phyloP scores from a whole-genome alignment of 2,113 vertebrate genomes.

The Ginglymostoma cirratum region DNA sequence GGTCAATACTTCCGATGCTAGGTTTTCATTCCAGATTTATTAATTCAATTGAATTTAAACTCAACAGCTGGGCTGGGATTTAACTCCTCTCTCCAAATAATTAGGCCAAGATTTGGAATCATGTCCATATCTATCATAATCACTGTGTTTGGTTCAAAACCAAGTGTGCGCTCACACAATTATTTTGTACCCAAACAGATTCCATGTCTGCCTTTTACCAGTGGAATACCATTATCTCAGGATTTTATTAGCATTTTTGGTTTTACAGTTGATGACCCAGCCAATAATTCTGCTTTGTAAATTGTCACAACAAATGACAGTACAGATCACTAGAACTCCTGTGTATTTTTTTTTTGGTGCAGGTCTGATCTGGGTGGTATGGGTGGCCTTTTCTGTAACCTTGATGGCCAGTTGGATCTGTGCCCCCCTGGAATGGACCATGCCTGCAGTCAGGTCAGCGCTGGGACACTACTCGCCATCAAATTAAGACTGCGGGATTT shows the following conservation, averaged over 20 bases:
- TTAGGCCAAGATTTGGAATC: no score
- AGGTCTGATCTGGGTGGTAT: constrained; percentile 49
- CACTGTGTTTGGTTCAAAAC: not conserved
- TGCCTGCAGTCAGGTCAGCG: constrained; percentile 42
- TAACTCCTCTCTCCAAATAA: no score
- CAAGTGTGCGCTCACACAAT: not conserved
- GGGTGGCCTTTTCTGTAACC: constrained; percentile 54
- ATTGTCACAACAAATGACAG: not conserved
- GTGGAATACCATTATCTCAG: no score
- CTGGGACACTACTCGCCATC: constrained; percentile 50
- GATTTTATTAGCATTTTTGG: not conserved
- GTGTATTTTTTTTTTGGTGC: not conserved
- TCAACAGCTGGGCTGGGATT: no score
- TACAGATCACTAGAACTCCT: not conserved
- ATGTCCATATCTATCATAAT: not conserved
- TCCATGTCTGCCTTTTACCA: not conserved
- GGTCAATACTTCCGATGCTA: no score
- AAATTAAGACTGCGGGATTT: constrained; percentile 49
- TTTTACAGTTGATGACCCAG: not conserved
- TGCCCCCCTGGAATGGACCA: constrained; percentile 43
- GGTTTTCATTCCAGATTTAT: no score
- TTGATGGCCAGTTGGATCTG: constrained; percentile 56
- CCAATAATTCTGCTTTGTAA: not conserved
- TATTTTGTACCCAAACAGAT: not conserved
- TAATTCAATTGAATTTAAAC: no score